Base-by-base conservation (phyloP, 1,140 invertebrate species). In the Pseudomyrmex gracilis region DNA sequence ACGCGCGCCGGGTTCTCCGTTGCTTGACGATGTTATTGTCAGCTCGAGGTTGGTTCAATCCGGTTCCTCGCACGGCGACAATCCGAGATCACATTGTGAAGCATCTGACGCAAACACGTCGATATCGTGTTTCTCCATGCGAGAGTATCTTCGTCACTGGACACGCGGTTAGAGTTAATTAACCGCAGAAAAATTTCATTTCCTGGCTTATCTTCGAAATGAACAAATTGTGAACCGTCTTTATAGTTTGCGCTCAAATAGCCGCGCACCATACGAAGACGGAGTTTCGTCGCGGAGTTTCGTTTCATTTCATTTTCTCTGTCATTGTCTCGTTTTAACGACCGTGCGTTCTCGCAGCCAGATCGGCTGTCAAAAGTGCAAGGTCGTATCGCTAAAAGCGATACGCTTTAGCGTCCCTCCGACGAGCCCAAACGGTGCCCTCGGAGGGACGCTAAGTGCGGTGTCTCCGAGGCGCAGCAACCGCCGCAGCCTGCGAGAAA, bases 371-470 rank as follows among this genome's bases (percentile, higher is more conserved):
- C 76, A 80, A 80, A 87, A 87, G 86, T 74, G 85, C 77, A 85
- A 87, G 87, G 85, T 85, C 68, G 86, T 73, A 85, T 82, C 86
- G 85, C 76, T 88, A 82, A 88, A 88, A 85, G 34, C 34, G 5
- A 34, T 34, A 34, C n/a, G 34, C 34, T 34, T 34, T 34, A 34
- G 34, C 34, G 34, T 34, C 5, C 73, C 74, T 60, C 70, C 74
- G 85, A n/a, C 70, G 71, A 73, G 66, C 76, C 58, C 20, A 73
- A 88, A 63, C 86, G 71, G 73, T 66, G 61, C 73, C 82, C 77
- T 84, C 77, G 82, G 84, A 88, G 85, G 34, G 76, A 86, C 85
- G 83, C 76, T 89, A 88, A 89, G 86, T 89, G 82, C 87, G 82
- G 70, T 89, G 88, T 89, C 88, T 89, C 87, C 47, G 78, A 88